Conservation (phyloP, 2,113 vertebrate genomes). For the Cyprinodon tularosa region DNA sequence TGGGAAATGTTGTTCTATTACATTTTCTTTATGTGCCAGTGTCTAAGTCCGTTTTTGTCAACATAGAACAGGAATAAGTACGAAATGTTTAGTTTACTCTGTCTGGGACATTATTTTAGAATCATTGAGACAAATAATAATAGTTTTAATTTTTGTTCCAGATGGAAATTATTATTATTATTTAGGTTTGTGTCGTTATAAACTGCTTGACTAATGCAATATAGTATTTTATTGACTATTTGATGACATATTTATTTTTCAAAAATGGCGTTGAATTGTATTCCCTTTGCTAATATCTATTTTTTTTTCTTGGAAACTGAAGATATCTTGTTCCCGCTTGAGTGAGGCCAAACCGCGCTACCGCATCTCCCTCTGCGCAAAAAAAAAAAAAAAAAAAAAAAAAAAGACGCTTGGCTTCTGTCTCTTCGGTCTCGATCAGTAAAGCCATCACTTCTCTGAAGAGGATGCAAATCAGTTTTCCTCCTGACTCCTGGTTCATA, state of each 20-base stretch:
- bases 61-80: not conserved
- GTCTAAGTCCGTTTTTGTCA: not conserved
- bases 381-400: not conserved
- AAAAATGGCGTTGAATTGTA: not conserved
- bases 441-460: constrained; percentile 70
- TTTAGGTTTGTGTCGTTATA: not conserved
- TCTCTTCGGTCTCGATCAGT: constrained; percentile 50
- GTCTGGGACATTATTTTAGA: fast-evolving
- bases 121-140: not conserved
- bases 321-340: constrained; percentile 79
- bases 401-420: constrained; percentile 60
- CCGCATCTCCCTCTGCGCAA: constrained; percentile 74
- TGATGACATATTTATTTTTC: not conserved
- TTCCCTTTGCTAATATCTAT: not conserved
- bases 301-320: constrained; percentile 37
- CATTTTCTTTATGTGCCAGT: not conserved
- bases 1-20: constrained; percentile 69
- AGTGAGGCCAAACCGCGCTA: constrained; percentile 79
- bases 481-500: constrained; percentile 35
- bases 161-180: not conserved
- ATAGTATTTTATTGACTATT: not conserved
- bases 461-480: constrained; percentile 66
- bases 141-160: not conserved
- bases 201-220: not conserved
- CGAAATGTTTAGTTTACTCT: not conserved